These are phyloP conservation scores for Microcebus tavaratra DNA, from an alignment of 2,113 vertebrate genomes.

Conservation along the genomic window DNA sequence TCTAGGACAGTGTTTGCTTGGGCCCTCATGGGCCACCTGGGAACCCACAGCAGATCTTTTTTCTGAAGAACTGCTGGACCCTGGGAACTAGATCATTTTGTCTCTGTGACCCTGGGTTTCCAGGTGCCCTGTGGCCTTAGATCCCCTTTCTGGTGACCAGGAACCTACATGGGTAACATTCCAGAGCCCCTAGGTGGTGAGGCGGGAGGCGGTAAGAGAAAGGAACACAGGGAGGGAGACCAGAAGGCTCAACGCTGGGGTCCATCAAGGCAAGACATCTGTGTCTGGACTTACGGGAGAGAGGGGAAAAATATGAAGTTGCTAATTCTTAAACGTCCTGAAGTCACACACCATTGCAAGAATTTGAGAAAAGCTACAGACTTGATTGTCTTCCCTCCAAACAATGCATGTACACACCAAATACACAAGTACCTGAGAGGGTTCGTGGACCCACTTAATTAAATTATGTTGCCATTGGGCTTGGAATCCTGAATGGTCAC, in stretches of 20 bases:
- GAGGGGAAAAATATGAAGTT: not conserved
- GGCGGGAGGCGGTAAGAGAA: not conserved
- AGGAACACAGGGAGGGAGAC: not conserved
- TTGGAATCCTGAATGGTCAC: not conserved
- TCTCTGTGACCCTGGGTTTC: not conserved
- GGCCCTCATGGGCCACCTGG: not conserved
- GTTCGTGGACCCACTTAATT: not conserved
- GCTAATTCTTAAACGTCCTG: not conserved
- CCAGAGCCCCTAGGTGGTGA: not conserved
- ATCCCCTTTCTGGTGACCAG: not conserved
- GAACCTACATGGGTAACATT: not conserved
- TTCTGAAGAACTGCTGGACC: not conserved
- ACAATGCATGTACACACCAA: not conserved
- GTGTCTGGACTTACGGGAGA: not conserved
- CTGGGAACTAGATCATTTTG: not conserved
- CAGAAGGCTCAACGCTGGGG: not conserved
- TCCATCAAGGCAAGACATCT: not conserved
- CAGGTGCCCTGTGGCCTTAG: not conserved
- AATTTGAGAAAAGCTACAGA: not conserved
- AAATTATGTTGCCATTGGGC: constrained; percentile 9
- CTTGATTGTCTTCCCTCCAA: not conserved
- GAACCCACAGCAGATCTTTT: not conserved
- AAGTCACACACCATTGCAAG: not conserved
- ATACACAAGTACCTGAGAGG: not conserved
- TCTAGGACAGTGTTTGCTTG: not conserved